Conservation (phyloP, 2,113 vertebrate genomes). For the Neogobius melanostomus region DNA sequence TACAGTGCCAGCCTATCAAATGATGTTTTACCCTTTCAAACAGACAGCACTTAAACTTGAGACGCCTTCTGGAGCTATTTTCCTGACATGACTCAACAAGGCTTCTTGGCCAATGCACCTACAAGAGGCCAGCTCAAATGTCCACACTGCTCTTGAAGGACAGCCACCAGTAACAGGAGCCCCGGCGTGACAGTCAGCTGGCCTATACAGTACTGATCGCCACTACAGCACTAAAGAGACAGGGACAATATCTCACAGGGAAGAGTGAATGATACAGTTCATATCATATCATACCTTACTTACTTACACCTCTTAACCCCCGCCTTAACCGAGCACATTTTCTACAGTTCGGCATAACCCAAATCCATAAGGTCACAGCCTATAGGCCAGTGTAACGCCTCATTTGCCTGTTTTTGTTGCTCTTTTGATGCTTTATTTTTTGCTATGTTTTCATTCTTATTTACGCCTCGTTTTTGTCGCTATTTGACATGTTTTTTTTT, state of each 20-base stretch:
- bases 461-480: too few species aligned
- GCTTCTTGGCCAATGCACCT: conserved; percentile 43
- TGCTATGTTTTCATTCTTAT: too few species aligned
- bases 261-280: conserved; percentile 47
- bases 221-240: conserved; percentile 18
- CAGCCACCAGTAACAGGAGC: conserved; percentile 50
- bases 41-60: conserved; percentile 17
- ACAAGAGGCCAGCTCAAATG: conserved; percentile 43
- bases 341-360: too few species aligned
- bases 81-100: conserved; percentile 39
- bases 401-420: too few species aligned
- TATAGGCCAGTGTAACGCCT: too few species aligned
- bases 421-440: too few species aligned
- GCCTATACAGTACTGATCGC: conserved; percentile 16
- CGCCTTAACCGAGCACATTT: too few species aligned
- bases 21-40: conserved; percentile 15
- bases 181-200: conserved; percentile 38
- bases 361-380: too few species aligned
- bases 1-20: conserved; percentile 17
- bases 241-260: conserved; percentile 29
- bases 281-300: not conserved
- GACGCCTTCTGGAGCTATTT: conserved; percentile 27
- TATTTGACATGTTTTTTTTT: too few species aligned
- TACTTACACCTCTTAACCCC: too few species aligned
- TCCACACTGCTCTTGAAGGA: conserved; percentile 42